Evolutionary conservation across 2,797 vertebrate genomes (phyloP), one percentile per base, ranked within the genome.

Genomic region (Crocidura indochinensis): DNA sequence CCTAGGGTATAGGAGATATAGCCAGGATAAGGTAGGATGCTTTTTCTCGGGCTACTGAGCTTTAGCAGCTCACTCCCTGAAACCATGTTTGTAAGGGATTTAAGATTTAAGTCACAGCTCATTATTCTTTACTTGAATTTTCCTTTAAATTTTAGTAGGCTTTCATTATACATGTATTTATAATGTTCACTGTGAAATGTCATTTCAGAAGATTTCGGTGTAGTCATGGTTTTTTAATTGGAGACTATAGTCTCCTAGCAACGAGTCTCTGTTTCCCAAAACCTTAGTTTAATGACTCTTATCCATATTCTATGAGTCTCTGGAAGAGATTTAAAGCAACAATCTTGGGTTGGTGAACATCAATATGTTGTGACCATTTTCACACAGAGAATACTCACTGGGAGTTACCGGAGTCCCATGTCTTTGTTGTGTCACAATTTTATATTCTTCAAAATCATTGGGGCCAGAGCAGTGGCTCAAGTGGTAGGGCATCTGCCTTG

Each of bases 211-310:
- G 60, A 90, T 78, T 84, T 84, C 86, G 46, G 49, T 64, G 5
- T 38, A 19, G 46, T 67, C 29, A 73, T 83, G 38, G 29, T 60
- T 62, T 84, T 71, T 78, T 29, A 81, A 24, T 84, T 75, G 87
- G 81, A 19, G 14, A 78, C 26, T 91, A 91, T 83, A 47, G 17
- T 90, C 14, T 80, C 60, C 12, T 77, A 81, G 46, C 15, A 90
- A 86, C 17, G 86, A 71, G 11, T 44, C 47, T 84, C 17, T 84
- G 4, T 91, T 87, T 91, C 24, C 17, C 62, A 86, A 46, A 76
- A 90, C 88, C 74, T 67, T 78, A 75, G 68, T 90, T 72, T 90
- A 87, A 72, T 72, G 79, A 46, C 56, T 67, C 86, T 8, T 15
- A 15, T 81, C 51, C 78, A 27, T 3, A 27, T 80, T 80, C 90